phyloP scores from a whole-genome alignment of 92 coral and sea anemone genomes.

The Hydrozoanthus gracilis region DNA sequence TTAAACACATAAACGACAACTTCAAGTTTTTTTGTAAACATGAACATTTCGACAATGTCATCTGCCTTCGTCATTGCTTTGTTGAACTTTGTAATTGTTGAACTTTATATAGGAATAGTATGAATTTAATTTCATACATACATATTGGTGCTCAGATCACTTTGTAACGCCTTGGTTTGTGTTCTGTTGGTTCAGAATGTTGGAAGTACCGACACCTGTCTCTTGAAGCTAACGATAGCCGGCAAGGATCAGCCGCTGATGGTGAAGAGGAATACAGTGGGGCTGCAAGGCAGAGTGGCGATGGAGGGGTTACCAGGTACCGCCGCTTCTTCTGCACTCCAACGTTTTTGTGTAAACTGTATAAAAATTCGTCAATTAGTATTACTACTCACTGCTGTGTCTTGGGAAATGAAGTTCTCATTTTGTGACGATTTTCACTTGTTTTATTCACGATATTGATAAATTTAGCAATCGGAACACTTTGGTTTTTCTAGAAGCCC shows the following conservation, averaged over 20 bases:
- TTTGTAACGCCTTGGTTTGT: background rate
- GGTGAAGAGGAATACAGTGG: constrained; percentile 52
- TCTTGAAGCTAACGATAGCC: constrained; percentile 25
- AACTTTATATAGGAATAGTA: no score
- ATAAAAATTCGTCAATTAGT: no score
- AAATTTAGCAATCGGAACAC: no score
- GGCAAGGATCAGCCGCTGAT: background rate
- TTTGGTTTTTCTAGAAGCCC: no score
- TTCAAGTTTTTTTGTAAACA: background rate
- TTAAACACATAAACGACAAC: no score
- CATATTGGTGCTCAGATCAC: background rate
- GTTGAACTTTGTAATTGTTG: no score
- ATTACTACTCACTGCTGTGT: no score
- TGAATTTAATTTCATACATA: no score
- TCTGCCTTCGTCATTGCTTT: background rate
- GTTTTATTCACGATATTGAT: no score
- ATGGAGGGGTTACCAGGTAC: constrained; percentile 88
- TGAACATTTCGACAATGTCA: background rate
- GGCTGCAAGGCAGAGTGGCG: constrained; percentile 81
- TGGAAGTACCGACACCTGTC: constrained; percentile 78
- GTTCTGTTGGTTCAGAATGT: constrained; percentile 67
- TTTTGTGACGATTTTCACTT: no score
- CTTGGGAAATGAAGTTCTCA: no score
- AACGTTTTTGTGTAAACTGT: no score
- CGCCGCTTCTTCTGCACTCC: background rate